A percentile compares a stretch with the other conserved stretches of the same genome.
phyloP scores from a whole-genome alignment of 2,113 vertebrate species.

The Ammodytes dubius region DNA sequence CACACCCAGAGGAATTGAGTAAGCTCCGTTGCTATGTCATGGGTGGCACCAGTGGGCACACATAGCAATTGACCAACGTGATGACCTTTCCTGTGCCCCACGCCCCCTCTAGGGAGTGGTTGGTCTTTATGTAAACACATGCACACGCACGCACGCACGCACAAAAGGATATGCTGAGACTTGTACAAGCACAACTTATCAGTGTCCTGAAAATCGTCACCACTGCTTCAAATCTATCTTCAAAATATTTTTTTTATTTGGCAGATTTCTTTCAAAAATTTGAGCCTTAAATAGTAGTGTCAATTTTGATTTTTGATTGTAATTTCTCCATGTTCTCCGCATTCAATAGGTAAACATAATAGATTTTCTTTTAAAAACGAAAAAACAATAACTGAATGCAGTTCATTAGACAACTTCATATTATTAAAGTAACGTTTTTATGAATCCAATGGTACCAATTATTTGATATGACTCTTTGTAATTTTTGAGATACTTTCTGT shows the following conservation, averaged over 20 bases:
- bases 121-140: slow-evolving; percentile 2
- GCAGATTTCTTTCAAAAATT: not conserved
- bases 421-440: too few relatives aligned
- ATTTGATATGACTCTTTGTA: too few relatives aligned
- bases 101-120: slow-evolving; percentile 1
- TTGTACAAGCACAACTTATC: not conserved
- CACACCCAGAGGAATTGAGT: slow-evolving; percentile 32
- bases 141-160: slow-evolving; percentile 1
- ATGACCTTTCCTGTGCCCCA: not conserved
- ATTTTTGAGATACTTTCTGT: too few relatives aligned
- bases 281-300: not conserved
- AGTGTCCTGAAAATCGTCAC: slow-evolving; percentile 1
- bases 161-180: not conserved
- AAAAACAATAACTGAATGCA: too few relatives aligned
- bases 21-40: not conserved
- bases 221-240: not conserved
- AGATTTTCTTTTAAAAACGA: too few relatives aligned
- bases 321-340: too few relatives aligned
- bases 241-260: not conserved
- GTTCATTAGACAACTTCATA: too few relatives aligned
- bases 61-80: not conserved
- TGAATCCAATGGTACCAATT: too few relatives aligned
- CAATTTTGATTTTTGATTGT: too few relatives aligned
- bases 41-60: not conserved
- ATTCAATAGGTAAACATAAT: too few relatives aligned